A percentile compares a stretch with the other conserved stretches of the same genome.
These are phyloP conservation scores for Holacanthella duospinosa DNA, from an alignment of 2,888 invertebrate genomes.

Conservation along the genomic window DNA sequence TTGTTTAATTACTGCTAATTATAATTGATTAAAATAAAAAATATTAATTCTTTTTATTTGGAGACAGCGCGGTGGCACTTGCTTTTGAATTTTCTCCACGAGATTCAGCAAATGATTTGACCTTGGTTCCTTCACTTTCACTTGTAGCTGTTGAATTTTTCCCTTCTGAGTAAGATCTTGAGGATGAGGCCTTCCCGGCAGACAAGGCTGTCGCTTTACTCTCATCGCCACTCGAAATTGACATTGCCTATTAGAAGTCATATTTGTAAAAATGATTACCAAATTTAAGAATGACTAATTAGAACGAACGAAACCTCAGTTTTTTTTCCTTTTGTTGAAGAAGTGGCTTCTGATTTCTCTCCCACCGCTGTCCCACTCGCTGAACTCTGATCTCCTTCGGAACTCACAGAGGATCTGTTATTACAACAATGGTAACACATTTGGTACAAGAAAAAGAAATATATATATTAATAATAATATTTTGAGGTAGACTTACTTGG, in stretches of 20 bases:
- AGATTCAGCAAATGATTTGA: not conserved
- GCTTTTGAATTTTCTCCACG: not conserved
- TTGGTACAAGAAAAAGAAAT: not conserved
- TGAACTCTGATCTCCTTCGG: not conserved
- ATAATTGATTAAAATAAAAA: not conserved
- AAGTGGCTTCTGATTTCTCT: not conserved
- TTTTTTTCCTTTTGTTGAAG: not conserved
- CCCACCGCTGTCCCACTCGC: not conserved
- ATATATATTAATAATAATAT: not conserved
- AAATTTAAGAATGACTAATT: not conserved
- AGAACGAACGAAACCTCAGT: not conserved
- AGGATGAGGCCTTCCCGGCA: not conserved
- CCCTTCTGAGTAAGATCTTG: not conserved
- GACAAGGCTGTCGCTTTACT: not conserved
- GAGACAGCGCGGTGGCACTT: not conserved
- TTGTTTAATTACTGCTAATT: too few relatives aligned
- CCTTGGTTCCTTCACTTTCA: not conserved
- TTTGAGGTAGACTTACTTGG: not conserved
- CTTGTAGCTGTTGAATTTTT: not conserved
- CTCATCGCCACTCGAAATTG: not conserved
- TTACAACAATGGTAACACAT: not conserved
- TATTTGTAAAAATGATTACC: not conserved
- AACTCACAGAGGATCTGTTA: not conserved
- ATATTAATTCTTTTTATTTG: not conserved
- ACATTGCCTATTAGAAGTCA: not conserved